phyloP scores from a whole-genome alignment of 2,797 vertebrate genomes.

The Poecilia gillii region DNA sequence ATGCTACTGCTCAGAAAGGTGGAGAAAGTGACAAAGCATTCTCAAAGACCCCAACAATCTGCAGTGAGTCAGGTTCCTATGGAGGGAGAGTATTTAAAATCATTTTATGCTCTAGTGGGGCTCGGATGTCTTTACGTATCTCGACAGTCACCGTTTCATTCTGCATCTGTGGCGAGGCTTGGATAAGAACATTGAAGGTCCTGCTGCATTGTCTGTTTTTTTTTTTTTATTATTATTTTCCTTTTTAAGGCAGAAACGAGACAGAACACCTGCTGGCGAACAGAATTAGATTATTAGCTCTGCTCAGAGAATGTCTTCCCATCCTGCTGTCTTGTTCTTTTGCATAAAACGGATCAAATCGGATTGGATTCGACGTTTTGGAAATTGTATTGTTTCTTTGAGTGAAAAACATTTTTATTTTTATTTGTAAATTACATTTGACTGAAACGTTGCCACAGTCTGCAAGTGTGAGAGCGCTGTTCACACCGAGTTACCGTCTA shows the following conservation, averaged over 20 bases:
- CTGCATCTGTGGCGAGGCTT: not conserved
- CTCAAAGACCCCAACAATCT: not conserved
- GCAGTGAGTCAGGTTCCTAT: not conserved
- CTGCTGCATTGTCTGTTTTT: not conserved
- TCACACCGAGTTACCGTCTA: slow-evolving; percentile 11
- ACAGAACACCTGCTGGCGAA: not conserved
- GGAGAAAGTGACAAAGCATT: not conserved
- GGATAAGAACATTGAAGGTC: not conserved
- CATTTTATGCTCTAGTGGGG: not conserved
- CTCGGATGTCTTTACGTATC: not conserved
- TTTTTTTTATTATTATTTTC: not conserved
- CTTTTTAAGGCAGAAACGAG: not conserved
- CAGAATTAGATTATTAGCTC: not conserved
- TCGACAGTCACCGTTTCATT: not conserved
- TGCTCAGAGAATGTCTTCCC: not conserved
- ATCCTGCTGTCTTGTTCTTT: not conserved
- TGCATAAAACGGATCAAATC: not conserved
- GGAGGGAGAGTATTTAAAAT: not conserved
- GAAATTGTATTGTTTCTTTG: not conserved
- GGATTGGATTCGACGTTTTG: not conserved
- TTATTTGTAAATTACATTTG: not conserved
- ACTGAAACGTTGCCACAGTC: not conserved
- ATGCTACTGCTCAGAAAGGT: not conserved
- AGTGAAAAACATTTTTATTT: not conserved
- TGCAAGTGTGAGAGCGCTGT: not conserved